Conservation (phyloP, 2,113 vertebrate species). For the Pica pica region DNA sequence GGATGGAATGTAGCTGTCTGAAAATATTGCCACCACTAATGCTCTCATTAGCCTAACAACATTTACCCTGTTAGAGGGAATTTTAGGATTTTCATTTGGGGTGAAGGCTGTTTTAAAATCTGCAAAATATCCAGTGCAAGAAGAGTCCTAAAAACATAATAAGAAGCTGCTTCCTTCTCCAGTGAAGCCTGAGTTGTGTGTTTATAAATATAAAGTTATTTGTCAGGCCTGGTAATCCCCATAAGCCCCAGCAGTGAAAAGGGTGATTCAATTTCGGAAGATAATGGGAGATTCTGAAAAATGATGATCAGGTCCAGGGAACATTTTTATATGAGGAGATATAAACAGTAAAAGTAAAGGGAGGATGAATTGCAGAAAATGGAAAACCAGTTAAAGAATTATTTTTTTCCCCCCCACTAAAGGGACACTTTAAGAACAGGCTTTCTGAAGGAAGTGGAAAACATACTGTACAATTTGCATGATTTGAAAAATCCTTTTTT, state of each 20-base stretch:
- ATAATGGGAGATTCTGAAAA: neutral
- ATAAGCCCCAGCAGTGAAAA: neutral
- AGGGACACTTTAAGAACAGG: neutral
- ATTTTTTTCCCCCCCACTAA: neutral
- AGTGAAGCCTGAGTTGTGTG: neutral
- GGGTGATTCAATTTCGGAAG: neutral
- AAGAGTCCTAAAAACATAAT: neutral
- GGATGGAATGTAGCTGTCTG: neutral
- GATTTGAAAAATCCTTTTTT: neutral
- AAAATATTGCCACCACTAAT: neutral
- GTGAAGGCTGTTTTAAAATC: neutral
- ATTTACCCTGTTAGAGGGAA: neutral
- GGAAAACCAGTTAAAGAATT: neutral
- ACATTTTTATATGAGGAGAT: neutral
- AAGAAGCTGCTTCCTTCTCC: neutral
- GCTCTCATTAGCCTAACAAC: neutral
- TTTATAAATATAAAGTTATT: neutral
- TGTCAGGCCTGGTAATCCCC: neutral
- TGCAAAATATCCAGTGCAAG: neutral
- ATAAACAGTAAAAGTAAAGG: neutral
- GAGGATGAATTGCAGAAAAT: neutral
- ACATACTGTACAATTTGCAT: neutral
- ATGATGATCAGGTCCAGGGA: neutral
- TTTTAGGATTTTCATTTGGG: neutral
- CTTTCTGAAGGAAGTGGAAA: neutral